Percentiles rank a stretch among this genome's conserved stretches.
Evolutionary conservation across 2,113 vertebrate species (phyloP).

Genomic region (Cathartes aura): DNA sequence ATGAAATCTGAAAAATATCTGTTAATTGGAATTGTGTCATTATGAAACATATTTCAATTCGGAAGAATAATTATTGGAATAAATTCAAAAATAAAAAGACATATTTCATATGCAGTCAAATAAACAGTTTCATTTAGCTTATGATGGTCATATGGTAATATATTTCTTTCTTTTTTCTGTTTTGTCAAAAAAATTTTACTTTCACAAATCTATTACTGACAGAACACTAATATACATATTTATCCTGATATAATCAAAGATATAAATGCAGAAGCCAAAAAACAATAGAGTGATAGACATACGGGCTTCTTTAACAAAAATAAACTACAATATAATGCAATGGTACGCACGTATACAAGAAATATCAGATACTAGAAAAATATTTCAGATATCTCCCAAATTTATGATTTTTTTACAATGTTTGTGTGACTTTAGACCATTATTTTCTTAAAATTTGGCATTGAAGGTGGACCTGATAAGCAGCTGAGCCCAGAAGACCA

Average conservation of each 20-base stretch:
- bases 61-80: background rate
- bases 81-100: background rate
- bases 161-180: background rate
- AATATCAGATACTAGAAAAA: background rate
- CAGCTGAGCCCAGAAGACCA: background rate
- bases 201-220: background rate
- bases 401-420: background rate
- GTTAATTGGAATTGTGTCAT: background rate
- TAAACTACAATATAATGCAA: background rate
- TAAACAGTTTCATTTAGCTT: background rate
- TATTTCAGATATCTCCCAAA: background rate
- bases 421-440: background rate
- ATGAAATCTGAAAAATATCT: background rate
- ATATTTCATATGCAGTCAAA: background rate
- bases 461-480: background rate
- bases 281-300: fast-evolving
- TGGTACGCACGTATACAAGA: background rate
- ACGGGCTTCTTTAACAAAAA: background rate
- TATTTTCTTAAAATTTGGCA: background rate
- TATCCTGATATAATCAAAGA: background rate
- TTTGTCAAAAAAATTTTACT: background rate
- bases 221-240: background rate
- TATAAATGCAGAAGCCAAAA: background rate
- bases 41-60: background rate
- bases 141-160: background rate